phyloP scores from a whole-genome alignment of 53 echinoderm and acorn worm genomes.

The Henricia sp. region DNA sequence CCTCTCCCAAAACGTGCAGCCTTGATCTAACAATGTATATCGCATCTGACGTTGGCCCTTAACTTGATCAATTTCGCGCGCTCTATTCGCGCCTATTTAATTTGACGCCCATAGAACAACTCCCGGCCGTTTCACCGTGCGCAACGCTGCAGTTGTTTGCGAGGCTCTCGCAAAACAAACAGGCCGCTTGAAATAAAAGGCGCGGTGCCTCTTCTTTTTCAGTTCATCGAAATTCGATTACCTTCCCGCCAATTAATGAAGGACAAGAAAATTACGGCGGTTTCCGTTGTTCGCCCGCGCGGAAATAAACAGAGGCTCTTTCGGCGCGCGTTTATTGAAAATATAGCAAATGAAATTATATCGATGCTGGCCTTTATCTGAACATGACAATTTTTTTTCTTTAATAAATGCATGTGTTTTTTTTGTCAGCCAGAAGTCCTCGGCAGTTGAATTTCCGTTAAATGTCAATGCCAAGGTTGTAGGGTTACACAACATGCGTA shows the following conservation, averaged over 20 bases:
- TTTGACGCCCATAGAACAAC: slow-evolving; percentile 38
- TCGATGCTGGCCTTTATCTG: no score
- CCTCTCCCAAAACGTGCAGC: no score
- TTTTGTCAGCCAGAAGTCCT: no score
- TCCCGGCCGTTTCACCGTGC: no score
- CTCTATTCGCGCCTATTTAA: slow-evolving; percentile 54
- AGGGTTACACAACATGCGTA: neutral
- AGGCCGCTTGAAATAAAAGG: neutral
- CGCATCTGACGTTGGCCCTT: slow-evolving; percentile 31
- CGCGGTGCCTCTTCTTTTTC: neutral
- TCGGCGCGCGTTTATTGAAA: neutral
- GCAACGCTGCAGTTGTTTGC: slow-evolving; percentile 39
- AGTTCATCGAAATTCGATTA: slow-evolving; percentile 9
- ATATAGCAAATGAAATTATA: neutral
- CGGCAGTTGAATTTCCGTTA: neutral
- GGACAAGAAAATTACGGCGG: neutral
- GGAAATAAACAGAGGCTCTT: neutral
- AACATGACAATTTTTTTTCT: no score
- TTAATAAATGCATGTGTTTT: no score
- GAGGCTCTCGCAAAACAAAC: slow-evolving; percentile 4
- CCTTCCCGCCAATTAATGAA: slow-evolving; percentile 12
- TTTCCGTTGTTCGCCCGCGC: neutral
- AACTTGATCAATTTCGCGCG: slow-evolving; percentile 39
- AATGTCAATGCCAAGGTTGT: neutral
- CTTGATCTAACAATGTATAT: slow-evolving; percentile 44